phyloP scores from a whole-genome alignment of 2,888 invertebrate genomes.

The Pediacus dermestoides region DNA sequence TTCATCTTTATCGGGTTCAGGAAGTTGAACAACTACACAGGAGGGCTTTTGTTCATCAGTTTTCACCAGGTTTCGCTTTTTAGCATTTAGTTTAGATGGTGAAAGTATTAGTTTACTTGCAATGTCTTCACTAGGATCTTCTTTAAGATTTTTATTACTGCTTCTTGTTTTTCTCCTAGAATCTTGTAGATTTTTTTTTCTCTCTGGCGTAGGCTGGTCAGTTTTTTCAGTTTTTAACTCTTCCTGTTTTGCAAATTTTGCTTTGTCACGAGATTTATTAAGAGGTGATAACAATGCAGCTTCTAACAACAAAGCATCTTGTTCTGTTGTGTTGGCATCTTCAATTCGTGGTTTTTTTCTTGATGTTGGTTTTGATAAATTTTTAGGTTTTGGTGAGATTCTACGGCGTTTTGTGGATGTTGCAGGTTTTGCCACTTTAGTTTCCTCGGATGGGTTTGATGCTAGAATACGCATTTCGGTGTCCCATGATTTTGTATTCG shows the following conservation, averaged over 20 bases:
- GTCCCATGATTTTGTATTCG: background rate
- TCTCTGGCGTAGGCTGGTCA: slow-evolving; percentile 10
- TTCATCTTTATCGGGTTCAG: slow-evolving; percentile 9
- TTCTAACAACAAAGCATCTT: slow-evolving; percentile 20
- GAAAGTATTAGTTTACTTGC: slow-evolving; percentile 27
- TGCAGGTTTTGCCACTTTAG: slow-evolving; percentile 10
- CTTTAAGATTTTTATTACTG: background rate
- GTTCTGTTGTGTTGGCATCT: too few relatives aligned
- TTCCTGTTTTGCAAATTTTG: slow-evolving; percentile 13
- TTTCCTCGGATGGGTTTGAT: background rate
- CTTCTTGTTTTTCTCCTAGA: slow-evolving; percentile 10
- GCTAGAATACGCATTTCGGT: background rate
- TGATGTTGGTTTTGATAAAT: too few relatives aligned
- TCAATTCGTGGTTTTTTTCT: too few relatives aligned
- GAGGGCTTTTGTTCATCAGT: slow-evolving; percentile 21
- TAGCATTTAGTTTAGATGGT: slow-evolving; percentile 39
- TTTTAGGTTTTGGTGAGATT: too few relatives aligned
- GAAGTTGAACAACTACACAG: slow-evolving; percentile 3
- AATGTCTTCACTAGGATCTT: slow-evolving; percentile 1
- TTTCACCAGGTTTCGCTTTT: slow-evolving; percentile 32
- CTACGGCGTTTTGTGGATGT: too few relatives aligned
- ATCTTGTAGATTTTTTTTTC: slow-evolving; percentile 18
- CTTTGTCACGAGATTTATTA: slow-evolving; percentile 9
- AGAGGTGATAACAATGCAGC: slow-evolving; percentile 18
- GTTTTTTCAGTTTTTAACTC: slow-evolving; percentile 11